Percentiles rank a stretch among this genome's conserved stretches.
Conservation (phyloP, 2,113 vertebrate genomes). For the Cyprinus carpio region DNA sequence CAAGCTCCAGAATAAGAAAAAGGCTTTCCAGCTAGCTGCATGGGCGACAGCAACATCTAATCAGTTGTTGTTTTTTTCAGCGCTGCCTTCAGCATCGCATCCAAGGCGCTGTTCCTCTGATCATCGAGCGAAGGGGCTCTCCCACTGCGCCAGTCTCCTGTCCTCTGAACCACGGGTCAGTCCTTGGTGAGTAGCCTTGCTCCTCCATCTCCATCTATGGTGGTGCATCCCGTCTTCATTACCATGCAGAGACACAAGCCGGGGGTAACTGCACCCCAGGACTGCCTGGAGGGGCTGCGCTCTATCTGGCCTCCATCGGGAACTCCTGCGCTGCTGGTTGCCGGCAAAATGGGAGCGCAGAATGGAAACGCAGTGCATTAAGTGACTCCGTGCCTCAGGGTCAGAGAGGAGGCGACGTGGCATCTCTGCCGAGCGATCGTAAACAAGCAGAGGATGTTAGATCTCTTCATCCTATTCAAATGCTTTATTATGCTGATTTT, state of each 20-base stretch:
- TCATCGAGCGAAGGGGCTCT: slow-evolving; percentile 72
- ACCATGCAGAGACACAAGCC: slow-evolving; percentile 60
- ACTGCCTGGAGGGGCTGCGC: slow-evolving; percentile 78
- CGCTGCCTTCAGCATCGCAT: slow-evolving; percentile 69
- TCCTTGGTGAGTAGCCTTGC: slow-evolving; percentile 74
- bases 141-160: slow-evolving; percentile 65
- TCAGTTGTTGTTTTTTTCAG: slow-evolving; percentile 71
- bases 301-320: slow-evolving; percentile 72
- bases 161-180: slow-evolving; percentile 76
- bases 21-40: slow-evolving; percentile 72
- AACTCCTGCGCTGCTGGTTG: slow-evolving; percentile 67
- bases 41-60: slow-evolving; percentile 75
- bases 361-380: slow-evolving; percentile 52
- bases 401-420: slow-evolving; percentile 70
- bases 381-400: slow-evolving; percentile 78
- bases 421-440: slow-evolving; percentile 59
- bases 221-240: slow-evolving; percentile 71
- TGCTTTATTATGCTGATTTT: slow-evolving; percentile 73
- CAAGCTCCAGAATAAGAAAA: slow-evolving; percentile 66
- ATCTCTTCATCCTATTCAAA: slow-evolving; percentile 75
- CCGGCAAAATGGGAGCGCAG: slow-evolving; percentile 64
- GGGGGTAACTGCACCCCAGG: slow-evolving; percentile 76
- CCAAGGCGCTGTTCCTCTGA: slow-evolving; percentile 70
- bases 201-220: slow-evolving; percentile 69
- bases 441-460: slow-evolving; percentile 75